Evolutionary conservation across 1,140 invertebrate genomes (phyloP).

Genomic region (Nilaparvata lugens): DNA sequence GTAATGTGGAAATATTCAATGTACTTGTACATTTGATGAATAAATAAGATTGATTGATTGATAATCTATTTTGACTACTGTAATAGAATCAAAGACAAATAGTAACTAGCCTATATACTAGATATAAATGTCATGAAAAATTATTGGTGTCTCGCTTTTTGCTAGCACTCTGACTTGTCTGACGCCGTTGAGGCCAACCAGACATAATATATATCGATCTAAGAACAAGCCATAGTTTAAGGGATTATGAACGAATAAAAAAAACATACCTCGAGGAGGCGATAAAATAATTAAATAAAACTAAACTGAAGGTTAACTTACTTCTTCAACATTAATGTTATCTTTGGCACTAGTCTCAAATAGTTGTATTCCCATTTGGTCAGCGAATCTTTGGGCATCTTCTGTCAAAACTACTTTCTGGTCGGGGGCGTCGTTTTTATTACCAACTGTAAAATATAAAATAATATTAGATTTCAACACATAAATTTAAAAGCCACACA

Average conservation of each 20-base stretch:
- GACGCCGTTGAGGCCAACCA: no score
- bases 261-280: neutral
- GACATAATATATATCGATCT: conserved; percentile 6
- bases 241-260: neutral
- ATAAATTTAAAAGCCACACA: no score
- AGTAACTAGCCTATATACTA: no score
- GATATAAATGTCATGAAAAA: no score
- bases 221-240: neutral
- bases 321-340: conserved; percentile 97
- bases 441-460: conserved; percentile 71
- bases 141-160: no score
- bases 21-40: no score
- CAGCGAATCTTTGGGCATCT: conserved; percentile 94
- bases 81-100: no score
- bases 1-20: no score
- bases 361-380: conserved; percentile 91
- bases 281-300: neutral
- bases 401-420: conserved; percentile 93
- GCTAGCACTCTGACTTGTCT: conserved; percentile 7
- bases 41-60: no score
- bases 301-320: conserved; percentile 39
- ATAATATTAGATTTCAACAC: neutral
- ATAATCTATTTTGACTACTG: no score
- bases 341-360: conserved; percentile 99
- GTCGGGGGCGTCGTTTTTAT: conserved; percentile 97